Evolutionary conservation across 2,797 vertebrate species (phyloP), one percentile per base, ranked within the genome.

Genomic region (Apogon hyalosoma): DNA sequence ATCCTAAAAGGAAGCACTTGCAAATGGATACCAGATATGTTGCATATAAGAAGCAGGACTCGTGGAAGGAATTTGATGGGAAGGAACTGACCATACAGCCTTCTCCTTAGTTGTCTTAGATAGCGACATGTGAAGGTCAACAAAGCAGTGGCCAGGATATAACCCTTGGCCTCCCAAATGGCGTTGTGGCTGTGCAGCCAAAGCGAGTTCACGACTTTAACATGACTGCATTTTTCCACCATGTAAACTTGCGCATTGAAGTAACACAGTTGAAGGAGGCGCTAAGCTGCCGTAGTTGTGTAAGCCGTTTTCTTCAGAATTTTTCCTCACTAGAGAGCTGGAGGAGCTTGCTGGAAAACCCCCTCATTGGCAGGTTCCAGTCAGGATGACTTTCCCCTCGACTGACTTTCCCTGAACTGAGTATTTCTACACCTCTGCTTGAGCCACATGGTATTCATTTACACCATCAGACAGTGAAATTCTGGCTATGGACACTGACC

Each of bases 371-470:
- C 88, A 86, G 50, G 33, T 63, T 88, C 79, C 71, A 85, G 85
- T 71, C 85, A 61, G 72, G 82, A 90, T 82, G 86, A 87, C 85
- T 91, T 86, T 84, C 87, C 83, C 87, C 90, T 88, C 69, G 18
- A 85, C 83, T 89, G 87, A 90, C 86, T 92, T 90, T 91, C 89
- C 85, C 90, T 80, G 85, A 85, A 87, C 80, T 56, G 62, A 88
- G 85, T 79, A 77, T 90, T 88, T 92, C 88, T 88, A 86, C 86
- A 87, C 90, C 83, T 90, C 87, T 84, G 69, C 89, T 81, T 36
- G 39, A 82, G 82, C 80, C 93, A 93, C 90, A 93, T 93, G 92
- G 92, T 90, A 90, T 87, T 92, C 60, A 92, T 94, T 94, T 93
- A 82, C 77, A 73, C 76, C 67, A 47, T 89, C 87, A 88, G 89